Conservation (phyloP, 2,888 invertebrate genomes). For the Latheticus oryzae region DNA sequence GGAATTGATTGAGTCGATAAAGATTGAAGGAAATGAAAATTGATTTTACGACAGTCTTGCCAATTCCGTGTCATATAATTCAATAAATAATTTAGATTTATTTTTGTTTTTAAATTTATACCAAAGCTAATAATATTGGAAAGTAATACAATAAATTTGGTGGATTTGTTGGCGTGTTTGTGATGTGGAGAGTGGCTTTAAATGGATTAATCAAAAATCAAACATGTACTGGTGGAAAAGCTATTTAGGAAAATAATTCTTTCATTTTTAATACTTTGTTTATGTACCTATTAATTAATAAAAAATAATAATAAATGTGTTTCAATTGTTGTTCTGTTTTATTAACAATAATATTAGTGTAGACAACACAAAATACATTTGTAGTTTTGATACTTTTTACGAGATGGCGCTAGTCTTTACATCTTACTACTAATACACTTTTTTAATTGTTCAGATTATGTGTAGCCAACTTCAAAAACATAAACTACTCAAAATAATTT, state of each 20-base stretch:
- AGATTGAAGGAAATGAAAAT: neutral
- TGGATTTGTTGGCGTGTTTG: neutral
- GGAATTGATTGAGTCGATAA: too few relatives aligned
- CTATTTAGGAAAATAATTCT: conserved; percentile 10
- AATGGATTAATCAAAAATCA: conserved; percentile 17
- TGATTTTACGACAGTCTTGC: conserved; percentile 2
- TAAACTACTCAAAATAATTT: too few relatives aligned
- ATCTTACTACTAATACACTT: too few relatives aligned
- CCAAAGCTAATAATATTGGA: neutral
- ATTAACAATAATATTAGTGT: too few relatives aligned
- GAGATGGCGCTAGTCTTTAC: too few relatives aligned
- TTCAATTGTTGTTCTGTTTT: too few relatives aligned
- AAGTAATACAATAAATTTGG: neutral
- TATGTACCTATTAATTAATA: conserved; percentile 27
- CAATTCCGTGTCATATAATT: conserved; percentile 2
- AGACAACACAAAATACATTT: too few relatives aligned
- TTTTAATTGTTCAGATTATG: too few relatives aligned
- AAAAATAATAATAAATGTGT: conserved; percentile 31
- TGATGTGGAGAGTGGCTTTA: conserved; percentile 13
- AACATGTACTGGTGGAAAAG: conserved; percentile 3
- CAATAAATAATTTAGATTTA: conserved; percentile 11
- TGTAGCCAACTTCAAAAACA: too few relatives aligned
- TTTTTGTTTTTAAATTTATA: neutral
- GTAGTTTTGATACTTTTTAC: too few relatives aligned
- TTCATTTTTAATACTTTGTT: conserved; percentile 17